Conservation (phyloP, 2,888 invertebrate genomes). For the Tenthredo distinguenda region DNA sequence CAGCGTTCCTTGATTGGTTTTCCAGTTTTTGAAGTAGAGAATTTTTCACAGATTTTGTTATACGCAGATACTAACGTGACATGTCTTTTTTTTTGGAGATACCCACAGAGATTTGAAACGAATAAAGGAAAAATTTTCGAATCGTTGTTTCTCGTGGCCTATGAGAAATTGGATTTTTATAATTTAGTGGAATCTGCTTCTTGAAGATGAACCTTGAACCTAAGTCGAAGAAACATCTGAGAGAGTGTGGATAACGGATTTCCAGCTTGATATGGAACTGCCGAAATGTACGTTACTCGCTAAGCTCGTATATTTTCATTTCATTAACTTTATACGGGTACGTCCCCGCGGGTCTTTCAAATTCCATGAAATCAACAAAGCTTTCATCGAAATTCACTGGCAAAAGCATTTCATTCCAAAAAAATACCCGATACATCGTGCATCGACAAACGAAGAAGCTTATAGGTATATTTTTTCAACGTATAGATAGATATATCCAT, state of each 20-base stretch:
- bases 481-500: background rate
- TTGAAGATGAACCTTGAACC: background rate
- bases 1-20: background rate
- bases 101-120: too few relatives aligned
- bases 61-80: too few relatives aligned
- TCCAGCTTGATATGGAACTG: background rate
- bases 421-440: background rate
- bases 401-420: background rate
- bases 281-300: background rate
- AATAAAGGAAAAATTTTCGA: background rate
- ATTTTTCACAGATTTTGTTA: too few relatives aligned
- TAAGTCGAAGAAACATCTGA: background rate
- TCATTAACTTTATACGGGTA: background rate
- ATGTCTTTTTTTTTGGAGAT: too few relatives aligned
- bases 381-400: background rate
- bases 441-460: background rate
- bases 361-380: conserved; percentile 13
- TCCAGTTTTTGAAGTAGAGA: background rate
- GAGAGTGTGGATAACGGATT: background rate
- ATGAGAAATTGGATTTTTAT: background rate
- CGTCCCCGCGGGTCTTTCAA: background rate
- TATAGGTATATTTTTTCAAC: background rate
- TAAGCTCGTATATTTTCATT: conserved; percentile 17
- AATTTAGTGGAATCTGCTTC: background rate
- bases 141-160: background rate